These are phyloP conservation scores for Dendrocincla tyrannina DNA, from an alignment of 2,797 vertebrate genomes.

Conservation along the genomic window DNA sequence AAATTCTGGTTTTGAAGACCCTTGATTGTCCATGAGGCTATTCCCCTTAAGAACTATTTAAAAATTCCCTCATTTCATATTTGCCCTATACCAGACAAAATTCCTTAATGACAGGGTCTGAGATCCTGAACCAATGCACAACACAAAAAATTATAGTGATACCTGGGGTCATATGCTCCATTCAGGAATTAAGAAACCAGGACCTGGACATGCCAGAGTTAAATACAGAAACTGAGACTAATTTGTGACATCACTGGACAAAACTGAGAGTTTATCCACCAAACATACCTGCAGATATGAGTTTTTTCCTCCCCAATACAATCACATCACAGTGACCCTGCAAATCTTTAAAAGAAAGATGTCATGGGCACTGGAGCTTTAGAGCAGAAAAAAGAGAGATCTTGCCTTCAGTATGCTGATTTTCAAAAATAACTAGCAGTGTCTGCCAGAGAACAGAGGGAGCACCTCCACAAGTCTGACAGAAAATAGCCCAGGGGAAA, in stretches of 20 bases:
- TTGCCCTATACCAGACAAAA: background rate
- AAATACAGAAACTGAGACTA: background rate
- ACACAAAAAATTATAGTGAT: background rate
- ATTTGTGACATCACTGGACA: background rate
- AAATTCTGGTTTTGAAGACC: background rate
- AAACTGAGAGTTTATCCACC: background rate
- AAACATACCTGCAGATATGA: background rate
- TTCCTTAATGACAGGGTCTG: background rate
- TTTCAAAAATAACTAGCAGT: background rate
- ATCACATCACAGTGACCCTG: background rate
- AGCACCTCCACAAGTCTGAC: background rate
- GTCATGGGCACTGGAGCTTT: background rate
- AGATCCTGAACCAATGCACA: background rate
- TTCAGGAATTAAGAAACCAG: background rate
- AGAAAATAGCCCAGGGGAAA: background rate
- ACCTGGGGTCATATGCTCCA: background rate
- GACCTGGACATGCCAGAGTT: background rate
- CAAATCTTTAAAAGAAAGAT: background rate
- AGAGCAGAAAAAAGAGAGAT: background rate
- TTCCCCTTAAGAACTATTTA: background rate
- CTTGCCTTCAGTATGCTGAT: background rate
- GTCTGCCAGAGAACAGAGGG: background rate
- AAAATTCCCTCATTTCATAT: background rate
- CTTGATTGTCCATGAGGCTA: background rate
- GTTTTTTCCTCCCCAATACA: background rate